Evolutionary conservation across 2,113 vertebrate genomes (phyloP).

Genomic region (Microcebus murinus): DNA sequence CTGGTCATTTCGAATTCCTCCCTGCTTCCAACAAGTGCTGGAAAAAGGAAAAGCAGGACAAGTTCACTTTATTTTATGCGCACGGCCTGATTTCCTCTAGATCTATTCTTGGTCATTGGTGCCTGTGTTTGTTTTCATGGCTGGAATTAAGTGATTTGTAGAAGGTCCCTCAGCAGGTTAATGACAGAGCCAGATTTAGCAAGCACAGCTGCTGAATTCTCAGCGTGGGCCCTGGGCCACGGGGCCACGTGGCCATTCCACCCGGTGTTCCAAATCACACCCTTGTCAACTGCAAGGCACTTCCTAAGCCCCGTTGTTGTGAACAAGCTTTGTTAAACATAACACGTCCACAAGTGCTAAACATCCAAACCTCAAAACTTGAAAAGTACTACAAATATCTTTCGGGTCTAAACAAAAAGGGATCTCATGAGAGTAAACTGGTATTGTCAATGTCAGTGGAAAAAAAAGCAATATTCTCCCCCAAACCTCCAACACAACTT

Average conservation of each 20-base stretch:
- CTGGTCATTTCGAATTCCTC: background rate
- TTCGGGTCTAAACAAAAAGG: background rate
- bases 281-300: background rate
- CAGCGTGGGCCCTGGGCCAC: background rate
- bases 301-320: background rate
- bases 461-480: background rate
- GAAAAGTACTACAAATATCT: background rate
- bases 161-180: constrained; percentile 48
- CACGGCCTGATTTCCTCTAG: background rate
- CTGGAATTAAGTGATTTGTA: constrained; percentile 41
- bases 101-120: background rate
- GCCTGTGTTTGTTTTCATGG: constrained; percentile 65
- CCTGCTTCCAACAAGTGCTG: background rate
- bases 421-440: background rate
- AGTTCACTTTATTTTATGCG: background rate
- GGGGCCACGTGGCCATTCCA: background rate
- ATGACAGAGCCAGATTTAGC: background rate
- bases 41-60: background rate
- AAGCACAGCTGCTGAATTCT: constrained; percentile 53
- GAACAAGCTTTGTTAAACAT: background rate
- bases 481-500: background rate
- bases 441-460: background rate
- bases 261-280: background rate
- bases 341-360: background rate
- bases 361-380: background rate